Base-by-base conservation (phyloP, 64 coral and sea anemone genomes). In the Montipora efflorescens region DNA sequence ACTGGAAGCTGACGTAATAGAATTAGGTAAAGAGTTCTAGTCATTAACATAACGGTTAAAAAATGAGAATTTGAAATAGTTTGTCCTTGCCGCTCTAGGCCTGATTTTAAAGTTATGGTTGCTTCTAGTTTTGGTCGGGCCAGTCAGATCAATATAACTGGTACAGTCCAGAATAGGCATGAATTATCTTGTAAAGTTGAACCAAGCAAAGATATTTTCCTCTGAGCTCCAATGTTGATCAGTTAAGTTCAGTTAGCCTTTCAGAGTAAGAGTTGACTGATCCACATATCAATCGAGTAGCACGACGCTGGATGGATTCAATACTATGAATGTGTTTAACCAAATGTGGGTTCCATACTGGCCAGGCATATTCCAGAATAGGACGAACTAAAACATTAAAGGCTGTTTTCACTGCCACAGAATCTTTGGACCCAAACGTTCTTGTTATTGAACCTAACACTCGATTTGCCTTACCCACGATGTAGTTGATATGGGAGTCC, bases 41-140 rank as follows among this genome's bases (percentile, higher is more conserved):
- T 23, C 22, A 23, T 23, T 23, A 23, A 23, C 22, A 23, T 23
- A 23, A 23, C 22, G 22, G 22, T 23, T 23, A 23, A 23, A 23
- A 23, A 23, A 0, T 23, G 22, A 23, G 16, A 64, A 76, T 76
- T 76, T 76, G 22, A 76, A 76, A 76, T 76, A 76, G 1, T n/a
- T 76, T 44, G 74, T 76, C 74, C 8, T 76, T 76, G 36, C 74
- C 21, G 19, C 74, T 7, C 74, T 76, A n/a, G 74, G 74, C 36
- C 74, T 76, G 19, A 76, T 22, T 76, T 76, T 76, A 76, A 76
- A 76, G 7, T 76, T 20, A 76, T 76, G 74, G 36, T 44, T 76
- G 19, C 19, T 76, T 76, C 74, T 76, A 76, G 74, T 76, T 76
- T 20, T 76, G 7, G 74, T 76, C 19, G 74, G 74, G 74, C 74